These are phyloP conservation scores for Zaprionus nigranus DNA, from an alignment of 1,140 invertebrate genomes.

Conservation along the genomic window DNA sequence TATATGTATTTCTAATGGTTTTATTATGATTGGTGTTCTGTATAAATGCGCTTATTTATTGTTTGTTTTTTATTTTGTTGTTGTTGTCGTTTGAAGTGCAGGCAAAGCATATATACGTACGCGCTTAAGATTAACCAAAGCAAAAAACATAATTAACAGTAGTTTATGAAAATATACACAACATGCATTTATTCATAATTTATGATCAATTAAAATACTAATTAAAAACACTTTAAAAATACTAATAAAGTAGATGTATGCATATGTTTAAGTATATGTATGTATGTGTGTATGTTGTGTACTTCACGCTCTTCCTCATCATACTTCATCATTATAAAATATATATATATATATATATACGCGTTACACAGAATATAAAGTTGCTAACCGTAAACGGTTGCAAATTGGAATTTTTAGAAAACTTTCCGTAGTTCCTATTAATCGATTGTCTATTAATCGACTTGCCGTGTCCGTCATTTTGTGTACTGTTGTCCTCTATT, in stretches of 20 bases:
- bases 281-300: conserved; percentile 27
- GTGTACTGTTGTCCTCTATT: conserved; percentile 10
- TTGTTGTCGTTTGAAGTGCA: conserved; percentile 44
- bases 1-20: conserved; percentile 52
- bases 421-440: conserved; percentile 30
- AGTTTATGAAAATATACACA: conserved; percentile 60
- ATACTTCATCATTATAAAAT: conserved; percentile 32
- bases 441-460: not conserved
- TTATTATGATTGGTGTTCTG: conserved; percentile 54
- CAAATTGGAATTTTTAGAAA: conserved; percentile 49
- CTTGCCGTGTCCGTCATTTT: not conserved
- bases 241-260: conserved; percentile 49
- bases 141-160: conserved; percentile 50
- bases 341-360: conserved; percentile 43
- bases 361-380: conserved; percentile 41
- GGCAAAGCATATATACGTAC: conserved; percentile 38
- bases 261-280: conserved; percentile 23
- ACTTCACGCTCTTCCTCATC: not conserved
- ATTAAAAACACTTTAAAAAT: conserved; percentile 56
- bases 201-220: conserved; percentile 62
- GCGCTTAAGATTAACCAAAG: conserved; percentile 36
- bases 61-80: conserved; percentile 35
- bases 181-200: conserved; percentile 54
- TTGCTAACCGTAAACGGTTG: conserved; percentile 56
- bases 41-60: conserved; percentile 67